Base-by-base conservation (phyloP, 2,888 invertebrate genomes). In the Dorcus hopei region DNA sequence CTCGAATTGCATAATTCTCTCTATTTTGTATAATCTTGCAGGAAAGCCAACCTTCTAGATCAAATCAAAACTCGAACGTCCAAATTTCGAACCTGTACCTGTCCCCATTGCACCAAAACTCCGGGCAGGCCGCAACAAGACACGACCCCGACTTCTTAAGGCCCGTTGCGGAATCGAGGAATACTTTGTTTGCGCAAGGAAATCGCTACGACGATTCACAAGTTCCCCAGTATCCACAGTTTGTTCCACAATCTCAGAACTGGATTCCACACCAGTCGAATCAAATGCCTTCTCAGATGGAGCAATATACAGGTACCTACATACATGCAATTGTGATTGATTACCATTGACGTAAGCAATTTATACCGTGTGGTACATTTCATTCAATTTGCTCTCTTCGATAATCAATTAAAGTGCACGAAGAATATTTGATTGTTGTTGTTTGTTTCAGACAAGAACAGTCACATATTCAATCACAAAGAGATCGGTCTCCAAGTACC, bases 381-480 rank as follows among this genome's bases (percentile, higher is more conserved):
- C n/a, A 14, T 14, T 14, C 14, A 14, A 14, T 14, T 14, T 14
- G 14, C 14, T 14, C 14, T 14, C 14, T 14, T 14, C 14, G 14
- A 14, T 1, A 14, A 14, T 14, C 14, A 14, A 1, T 14, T 14
- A 14, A 14, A 14, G 14, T 14, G 14, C 1, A 14, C 14, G 14
- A 14, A 14, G 14, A 14, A 14, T 14, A 14, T 14, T 14, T 14
- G 14, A 14, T 14, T 14, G 14, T 14, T 14, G 1, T 14, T 14
- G 14, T 1, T 14, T 14, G 14, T 14, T 14, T 14, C 71, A 80
- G 80, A 80, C 72, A 77, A 77, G 73, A 80, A 80, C 63, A 86
- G 87, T 68, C 88, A 85, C 73, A 88, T 87, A 72, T 89, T 89
- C 79, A 88, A 84, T 74, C 88, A 88, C 79, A 88, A 87, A 79